Base-by-base conservation (phyloP, 2,888 invertebrate species). In the Agrochola litura region DNA sequence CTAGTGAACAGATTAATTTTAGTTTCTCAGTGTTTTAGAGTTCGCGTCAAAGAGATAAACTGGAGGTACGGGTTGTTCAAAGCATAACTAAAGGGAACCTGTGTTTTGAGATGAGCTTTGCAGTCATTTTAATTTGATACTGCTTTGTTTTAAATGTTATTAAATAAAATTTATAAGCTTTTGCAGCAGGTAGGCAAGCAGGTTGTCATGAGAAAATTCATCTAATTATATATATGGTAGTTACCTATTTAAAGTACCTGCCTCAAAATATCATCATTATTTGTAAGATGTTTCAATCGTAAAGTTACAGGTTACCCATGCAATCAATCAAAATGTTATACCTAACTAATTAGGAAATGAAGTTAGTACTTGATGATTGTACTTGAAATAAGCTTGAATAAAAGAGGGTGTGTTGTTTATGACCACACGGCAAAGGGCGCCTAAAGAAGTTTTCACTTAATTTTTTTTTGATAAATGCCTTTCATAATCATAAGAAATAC, bases 1-100 rank as follows among this genome's bases (percentile, higher is more conserved):
- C 73, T 66, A 85, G 76, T 54, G 84, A 79, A 84, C 81, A 85
- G 75, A 84, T 86, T 89, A 76, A 86, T 87, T 86, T 84, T 79
- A 79, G 81, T 77, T 77, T 76, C 73, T 12, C 65, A 58, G 76
- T 75, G 76, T 82, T 87, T 74, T 85, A 77, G 73, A 80, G 52
- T 56, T 80, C 58, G 60, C 67, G 54, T 76, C 63, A 67, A 71
- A 79, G 71, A 76, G 71, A 76, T 77, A 82, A 70, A 79, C 60
- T 64, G 58, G 60, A 43, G 82, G 22, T 75, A 61, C 60, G 66
- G 79, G 37, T 73, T 54, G 73, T 79, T 73, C n/a, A 54, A 80
- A 68, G 75, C 75, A 64, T 68, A 30, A 81, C 43, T 83, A 70
- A n/a, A 25, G 25, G 12, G 9, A 72, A 60, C 25, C 54, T 77